phyloP scores from a whole-genome alignment of 2,888 invertebrate genomes.

The Dioctria linearis region DNA sequence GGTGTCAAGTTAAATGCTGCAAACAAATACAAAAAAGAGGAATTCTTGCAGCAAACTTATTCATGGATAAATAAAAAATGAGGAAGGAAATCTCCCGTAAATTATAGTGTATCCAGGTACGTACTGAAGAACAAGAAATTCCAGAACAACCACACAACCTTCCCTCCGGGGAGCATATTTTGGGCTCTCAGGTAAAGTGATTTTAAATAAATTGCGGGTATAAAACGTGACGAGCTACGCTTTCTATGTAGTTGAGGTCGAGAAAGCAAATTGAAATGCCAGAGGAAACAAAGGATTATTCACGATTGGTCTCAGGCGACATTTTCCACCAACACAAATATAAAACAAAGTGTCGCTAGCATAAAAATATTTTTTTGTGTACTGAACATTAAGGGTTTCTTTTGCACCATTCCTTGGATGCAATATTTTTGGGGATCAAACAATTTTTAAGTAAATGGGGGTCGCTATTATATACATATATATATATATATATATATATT shows the following conservation, averaged over 20 bases:
- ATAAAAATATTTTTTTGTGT: no score
- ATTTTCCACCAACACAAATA: background rate
- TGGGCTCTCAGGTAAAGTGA: constrained; percentile 18
- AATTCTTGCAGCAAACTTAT: background rate
- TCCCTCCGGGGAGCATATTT: background rate
- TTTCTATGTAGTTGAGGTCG: constrained; percentile 24
- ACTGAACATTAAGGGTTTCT: no score
- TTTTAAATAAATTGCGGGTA: constrained; percentile 36
- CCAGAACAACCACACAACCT: background rate
- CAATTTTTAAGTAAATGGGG: no score
- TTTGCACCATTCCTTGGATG: no score
- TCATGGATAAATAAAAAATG: constrained; percentile 31
- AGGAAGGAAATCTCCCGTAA: constrained; percentile 30
- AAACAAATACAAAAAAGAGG: background rate
- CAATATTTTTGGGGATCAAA: no score
- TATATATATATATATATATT: no score
- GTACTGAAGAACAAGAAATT: background rate
- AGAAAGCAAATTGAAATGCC: constrained; percentile 35
- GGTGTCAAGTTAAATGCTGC: background rate
- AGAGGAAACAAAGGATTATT: constrained; percentile 34
- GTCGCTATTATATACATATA: no score
- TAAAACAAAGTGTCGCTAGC: no score
- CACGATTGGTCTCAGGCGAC: constrained; percentile 27
- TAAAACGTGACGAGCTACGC: constrained; percentile 36
- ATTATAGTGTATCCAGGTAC: background rate